Evolutionary conservation across 2,797 vertebrate species (phyloP), one percentile per base, ranked within the genome.

Genomic region (Aphelocoma californica): DNA sequence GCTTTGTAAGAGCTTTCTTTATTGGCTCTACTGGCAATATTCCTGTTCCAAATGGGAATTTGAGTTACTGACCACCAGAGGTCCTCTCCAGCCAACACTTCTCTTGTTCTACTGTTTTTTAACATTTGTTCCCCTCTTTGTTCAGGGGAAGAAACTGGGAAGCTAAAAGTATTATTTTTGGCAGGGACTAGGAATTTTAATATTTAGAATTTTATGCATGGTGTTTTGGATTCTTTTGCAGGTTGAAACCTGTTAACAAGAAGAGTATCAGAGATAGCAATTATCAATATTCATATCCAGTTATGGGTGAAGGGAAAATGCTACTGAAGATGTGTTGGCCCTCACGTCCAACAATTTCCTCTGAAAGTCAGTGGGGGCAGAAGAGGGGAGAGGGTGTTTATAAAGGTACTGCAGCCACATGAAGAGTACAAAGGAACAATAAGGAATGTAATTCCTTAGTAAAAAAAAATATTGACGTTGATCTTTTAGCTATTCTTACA

Each of bases 61-160:
- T 38, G 86, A 71, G 50, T 36, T 42, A 38, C 44, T 86, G 81
- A 92, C 93, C 96, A 94, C 62, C 70, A 97, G 96, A 95, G 94
- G 95, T 90, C 94, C 86, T 79, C 81, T 92, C 29, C 53, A 86
- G 81, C 15, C 78, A 79, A 73, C 47, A 62, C 53, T 95, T 88
- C 45, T 36, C 66, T 75, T 2, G 0, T 54, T 89, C 45, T 71
- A 10, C 28, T 45, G 0, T 45, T 45, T 58, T 12, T 36, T 8
- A 34, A 14, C 58, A 2, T 62, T 75, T 60, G 5, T 53, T 90
- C 19, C 25, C n/a, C 21, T 81, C 28, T 85, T 85, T 64, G 6
- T 66, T 53, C n/a, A 53, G 42, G 24, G 15, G 25, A 78, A 90
- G n/a, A 56, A 72, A 56, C 8, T 23, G 10, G 36, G 26, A 80